Evolutionary conservation across 2,113 vertebrate species (phyloP).

Genomic region (Chloebia gouldiae): DNA sequence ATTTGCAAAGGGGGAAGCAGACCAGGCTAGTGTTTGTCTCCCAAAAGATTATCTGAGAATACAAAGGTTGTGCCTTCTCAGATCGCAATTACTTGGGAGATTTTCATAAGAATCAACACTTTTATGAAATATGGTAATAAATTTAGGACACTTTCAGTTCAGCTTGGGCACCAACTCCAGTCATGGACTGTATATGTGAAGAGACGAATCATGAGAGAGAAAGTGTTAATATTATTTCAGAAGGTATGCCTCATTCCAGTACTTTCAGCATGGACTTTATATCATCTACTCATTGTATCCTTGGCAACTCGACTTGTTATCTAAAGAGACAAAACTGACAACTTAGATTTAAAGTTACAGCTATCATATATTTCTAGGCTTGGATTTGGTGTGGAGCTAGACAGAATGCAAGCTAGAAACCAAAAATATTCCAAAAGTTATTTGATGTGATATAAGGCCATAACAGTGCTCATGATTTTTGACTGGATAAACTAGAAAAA

Average conservation of each 20-base stretch:
- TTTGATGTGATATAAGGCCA: neutral
- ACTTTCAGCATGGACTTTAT: slow-evolving; percentile 40
- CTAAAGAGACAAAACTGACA: slow-evolving; percentile 39
- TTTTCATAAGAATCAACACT: neutral
- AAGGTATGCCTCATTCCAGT: slow-evolving; percentile 1
- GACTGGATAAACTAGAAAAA: neutral
- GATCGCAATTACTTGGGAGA: neutral
- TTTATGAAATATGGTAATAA: neutral
- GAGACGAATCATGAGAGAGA: neutral
- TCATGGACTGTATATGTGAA: neutral
- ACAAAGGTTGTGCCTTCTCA: neutral
- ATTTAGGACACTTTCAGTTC: neutral
- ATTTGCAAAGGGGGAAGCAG: neutral
- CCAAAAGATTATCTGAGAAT: neutral
- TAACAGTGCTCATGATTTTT: neutral
- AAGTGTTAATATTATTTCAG: slow-evolving; percentile 17
- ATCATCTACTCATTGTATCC: slow-evolving; percentile 46
- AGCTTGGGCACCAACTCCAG: neutral
- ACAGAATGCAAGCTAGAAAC: neutral
- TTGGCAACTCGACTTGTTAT: slow-evolving; percentile 43
- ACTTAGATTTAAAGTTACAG: slow-evolving; percentile 50
- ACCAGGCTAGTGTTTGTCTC: neutral
- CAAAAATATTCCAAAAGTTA: neutral
- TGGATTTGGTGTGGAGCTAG: neutral
- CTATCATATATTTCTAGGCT: neutral